Percentiles rank a stretch among this genome's conserved stretches.
These are phyloP conservation scores for Babylonia areolata DNA, from an alignment of 1,140 invertebrate genomes.

Conservation along the genomic window DNA sequence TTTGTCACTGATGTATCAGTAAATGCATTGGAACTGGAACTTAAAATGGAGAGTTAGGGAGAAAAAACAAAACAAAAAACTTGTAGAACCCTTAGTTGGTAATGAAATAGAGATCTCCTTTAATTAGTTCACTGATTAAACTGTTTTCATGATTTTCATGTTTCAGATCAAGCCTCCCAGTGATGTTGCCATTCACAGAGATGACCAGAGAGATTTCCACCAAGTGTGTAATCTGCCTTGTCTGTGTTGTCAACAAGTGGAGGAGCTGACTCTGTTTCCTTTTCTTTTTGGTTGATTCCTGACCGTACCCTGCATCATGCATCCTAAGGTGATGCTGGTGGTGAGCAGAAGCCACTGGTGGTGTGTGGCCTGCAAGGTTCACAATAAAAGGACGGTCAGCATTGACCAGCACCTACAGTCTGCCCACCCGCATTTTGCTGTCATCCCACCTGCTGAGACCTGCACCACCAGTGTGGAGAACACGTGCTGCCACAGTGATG, in stretches of 20 bases:
- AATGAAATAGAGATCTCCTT: too few relatives aligned
- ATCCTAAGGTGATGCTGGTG: constrained; percentile 28
- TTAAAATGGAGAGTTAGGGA: too few relatives aligned
- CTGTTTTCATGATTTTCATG: too few relatives aligned
- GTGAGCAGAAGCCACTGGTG: constrained; percentile 34
- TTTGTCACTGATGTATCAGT: too few relatives aligned
- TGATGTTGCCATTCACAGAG: neutral
- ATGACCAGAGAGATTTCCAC: neutral
- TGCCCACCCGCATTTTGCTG: neutral
- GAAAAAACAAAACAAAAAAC: too few relatives aligned
- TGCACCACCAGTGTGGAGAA: neutral
- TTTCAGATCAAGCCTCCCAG: neutral
- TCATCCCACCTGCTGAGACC: neutral
- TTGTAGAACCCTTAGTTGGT: too few relatives aligned
- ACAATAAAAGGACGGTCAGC: constrained; percentile 3
- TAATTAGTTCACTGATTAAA: too few relatives aligned
- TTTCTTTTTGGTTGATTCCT: too few relatives aligned
- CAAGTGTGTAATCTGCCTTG: neutral
- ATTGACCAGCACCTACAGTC: constrained; percentile 21
- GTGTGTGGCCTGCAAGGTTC: constrained; percentile 19
- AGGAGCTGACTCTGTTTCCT: too few relatives aligned
- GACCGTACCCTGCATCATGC: neutral
- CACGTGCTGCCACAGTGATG: constrained; percentile 23
- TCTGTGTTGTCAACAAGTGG: neutral
- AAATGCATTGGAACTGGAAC: too few relatives aligned